These are phyloP conservation scores for Myiagra hebetior DNA, from an alignment of 2,113 vertebrate species.

Conservation along the genomic window DNA sequence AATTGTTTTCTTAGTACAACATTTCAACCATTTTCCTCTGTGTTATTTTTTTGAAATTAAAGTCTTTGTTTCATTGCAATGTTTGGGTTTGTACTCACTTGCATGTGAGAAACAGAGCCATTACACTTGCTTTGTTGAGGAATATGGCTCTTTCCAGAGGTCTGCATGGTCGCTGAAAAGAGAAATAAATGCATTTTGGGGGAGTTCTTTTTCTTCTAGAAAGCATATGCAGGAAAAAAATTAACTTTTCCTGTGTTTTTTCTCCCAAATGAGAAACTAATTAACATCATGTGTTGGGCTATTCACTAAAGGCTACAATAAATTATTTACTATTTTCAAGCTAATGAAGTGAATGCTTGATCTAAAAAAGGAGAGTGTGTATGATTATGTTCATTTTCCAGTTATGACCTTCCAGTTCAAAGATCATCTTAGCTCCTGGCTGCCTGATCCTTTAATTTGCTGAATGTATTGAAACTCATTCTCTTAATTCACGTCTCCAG, in stretches of 20 bases:
- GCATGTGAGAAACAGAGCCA: background rate
- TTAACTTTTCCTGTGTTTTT: background rate
- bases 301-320: background rate
- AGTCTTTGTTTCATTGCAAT: background rate
- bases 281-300: constrained; percentile 28
- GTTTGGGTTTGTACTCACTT: background rate
- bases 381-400: background rate
- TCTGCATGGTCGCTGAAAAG: background rate
- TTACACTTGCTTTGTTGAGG: background rate
- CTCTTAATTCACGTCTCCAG: background rate
- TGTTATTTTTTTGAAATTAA: background rate
- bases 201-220: background rate
- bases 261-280: constrained; percentile 26
- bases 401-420: background rate
- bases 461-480: background rate
- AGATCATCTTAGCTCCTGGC: background rate
- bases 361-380: background rate
- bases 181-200: background rate
- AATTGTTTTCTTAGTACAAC: background rate
- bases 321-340: constrained; percentile 18
- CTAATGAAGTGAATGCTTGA: background rate
- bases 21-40: background rate
- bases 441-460: background rate
- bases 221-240: background rate
- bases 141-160: background rate